Conservation (phyloP, 2,888 invertebrate genomes). For the Athetis lepigone region DNA sequence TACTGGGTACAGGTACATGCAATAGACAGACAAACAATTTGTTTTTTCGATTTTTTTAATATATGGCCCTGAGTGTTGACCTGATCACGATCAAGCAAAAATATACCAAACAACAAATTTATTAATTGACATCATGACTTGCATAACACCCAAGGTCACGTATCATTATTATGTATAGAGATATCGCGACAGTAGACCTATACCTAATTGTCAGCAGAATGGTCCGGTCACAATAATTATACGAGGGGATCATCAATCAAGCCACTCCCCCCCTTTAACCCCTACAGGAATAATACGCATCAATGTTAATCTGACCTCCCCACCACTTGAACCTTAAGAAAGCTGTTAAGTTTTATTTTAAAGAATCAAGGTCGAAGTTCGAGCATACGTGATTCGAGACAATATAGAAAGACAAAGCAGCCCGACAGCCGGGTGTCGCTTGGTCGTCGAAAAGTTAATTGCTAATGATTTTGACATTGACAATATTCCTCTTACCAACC, state of each 20-base stretch:
- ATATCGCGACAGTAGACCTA: constrained; percentile 59
- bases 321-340: constrained; percentile 39
- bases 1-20: too few relatives aligned
- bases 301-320: constrained; percentile 77
- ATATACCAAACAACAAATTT: too few relatives aligned
- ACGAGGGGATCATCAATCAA: constrained; percentile 82
- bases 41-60: too few relatives aligned
- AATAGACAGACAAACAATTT: too few relatives aligned
- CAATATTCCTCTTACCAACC: background rate
- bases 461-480: too few relatives aligned
- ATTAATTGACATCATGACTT: constrained; percentile 44
- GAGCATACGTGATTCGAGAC: too few relatives aligned
- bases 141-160: constrained; percentile 43
- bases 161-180: constrained; percentile 37
- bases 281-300: constrained; percentile 72
- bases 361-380: constrained; percentile 40
- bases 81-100: too few relatives aligned
- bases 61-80: background rate
- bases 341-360: constrained; percentile 43
- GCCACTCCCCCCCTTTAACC: constrained; percentile 50
- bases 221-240: constrained; percentile 83
- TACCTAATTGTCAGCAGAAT: constrained; percentile 73
- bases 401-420: too few relatives aligned
- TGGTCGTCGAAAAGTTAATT: too few relatives aligned
- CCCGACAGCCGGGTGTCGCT: too few relatives aligned